Evolutionary conservation across 2,888 invertebrate species (phyloP).

Genomic region (Latrodectus elegans): DNA sequence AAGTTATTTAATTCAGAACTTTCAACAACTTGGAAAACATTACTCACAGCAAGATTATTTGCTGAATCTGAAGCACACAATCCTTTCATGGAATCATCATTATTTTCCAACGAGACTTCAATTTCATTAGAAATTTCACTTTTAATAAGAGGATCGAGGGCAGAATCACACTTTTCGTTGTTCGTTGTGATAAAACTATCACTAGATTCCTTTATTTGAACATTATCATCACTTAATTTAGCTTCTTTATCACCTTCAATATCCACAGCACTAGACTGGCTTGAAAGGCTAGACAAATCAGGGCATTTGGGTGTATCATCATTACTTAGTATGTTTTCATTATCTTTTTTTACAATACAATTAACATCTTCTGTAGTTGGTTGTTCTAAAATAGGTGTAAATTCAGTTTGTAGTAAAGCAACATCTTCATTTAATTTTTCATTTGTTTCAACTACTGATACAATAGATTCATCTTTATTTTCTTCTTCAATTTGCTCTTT

Average conservation of each 20-base stretch:
- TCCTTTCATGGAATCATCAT: background rate
- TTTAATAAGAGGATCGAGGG: too few relatives aligned
- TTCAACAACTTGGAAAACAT: background rate
- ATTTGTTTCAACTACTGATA: background rate
- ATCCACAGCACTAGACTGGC: background rate
- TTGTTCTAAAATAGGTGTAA: too few relatives aligned
- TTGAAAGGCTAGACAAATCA: background rate
- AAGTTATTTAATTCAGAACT: conserved; percentile 9
- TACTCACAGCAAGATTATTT: background rate
- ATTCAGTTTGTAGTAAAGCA: too few relatives aligned
- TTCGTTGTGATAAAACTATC: background rate
- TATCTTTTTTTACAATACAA: too few relatives aligned
- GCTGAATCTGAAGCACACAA: background rate
- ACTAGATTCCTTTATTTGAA: background rate
- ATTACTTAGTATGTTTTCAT: background rate
- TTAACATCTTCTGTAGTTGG: background rate
- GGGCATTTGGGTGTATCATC: background rate
- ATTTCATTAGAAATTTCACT: background rate
- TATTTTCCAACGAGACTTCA: background rate
- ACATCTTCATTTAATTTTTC: background rate
- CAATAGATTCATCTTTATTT: conserved; percentile 75
- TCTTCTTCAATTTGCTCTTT: conserved; percentile 73
- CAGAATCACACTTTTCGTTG: background rate
- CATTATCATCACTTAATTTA: background rate
- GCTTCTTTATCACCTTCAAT: background rate